Evolutionary conservation across 2,888 invertebrate genomes (phyloP), one percentile per base, ranked within the genome.

Genomic region (Pollenia labialis): DNA sequence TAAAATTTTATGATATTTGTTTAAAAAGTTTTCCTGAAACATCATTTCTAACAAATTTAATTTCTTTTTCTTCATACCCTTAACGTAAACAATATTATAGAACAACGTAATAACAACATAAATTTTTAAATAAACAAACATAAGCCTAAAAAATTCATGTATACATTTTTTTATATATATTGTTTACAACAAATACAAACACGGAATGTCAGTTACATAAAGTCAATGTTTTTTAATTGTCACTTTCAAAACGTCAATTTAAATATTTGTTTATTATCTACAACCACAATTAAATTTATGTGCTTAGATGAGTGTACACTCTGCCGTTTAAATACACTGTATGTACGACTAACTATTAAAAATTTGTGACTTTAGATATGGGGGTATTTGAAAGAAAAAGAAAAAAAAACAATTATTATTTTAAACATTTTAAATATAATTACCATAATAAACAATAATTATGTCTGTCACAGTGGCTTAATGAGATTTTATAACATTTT

Each of bases 401-500:
- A 50, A 64, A 54, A 14, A 50, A 40, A 66, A 66, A 69, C 54
- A 50, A 64, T 86, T 83, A 58, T 71, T 69, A 64, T 71, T 42
- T 40, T 12, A 81, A 77, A 75, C 64, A 66, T 58, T 71, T 76
- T 58, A 46, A 60, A 62, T n/a, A 80, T 72, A 86, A 86, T 86
- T 86, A 75, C 52, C 76, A 58, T 76, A 80, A 86, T 80, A 66
- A 82, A 83, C 52, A 52, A 75, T 86, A 75, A 86, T 80, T 86
- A 86, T 54, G 58, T 56, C n/a, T 60, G 32, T 83, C 44, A 58
- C 14, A 77, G 71, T 32, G 12, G 9, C 64, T 44, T 86, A 83
- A 80, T 80, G 56, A 71, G 71, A 76, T 86, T 81, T 64, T 58
- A 68, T 64, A 50, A 7, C 71, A 72, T 64, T 58, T 66, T 42